Percentiles rank a stretch among this genome's conserved stretches.
Evolutionary conservation across 2,113 vertebrate genomes (phyloP).

Genomic region (Seriola dumerili): DNA sequence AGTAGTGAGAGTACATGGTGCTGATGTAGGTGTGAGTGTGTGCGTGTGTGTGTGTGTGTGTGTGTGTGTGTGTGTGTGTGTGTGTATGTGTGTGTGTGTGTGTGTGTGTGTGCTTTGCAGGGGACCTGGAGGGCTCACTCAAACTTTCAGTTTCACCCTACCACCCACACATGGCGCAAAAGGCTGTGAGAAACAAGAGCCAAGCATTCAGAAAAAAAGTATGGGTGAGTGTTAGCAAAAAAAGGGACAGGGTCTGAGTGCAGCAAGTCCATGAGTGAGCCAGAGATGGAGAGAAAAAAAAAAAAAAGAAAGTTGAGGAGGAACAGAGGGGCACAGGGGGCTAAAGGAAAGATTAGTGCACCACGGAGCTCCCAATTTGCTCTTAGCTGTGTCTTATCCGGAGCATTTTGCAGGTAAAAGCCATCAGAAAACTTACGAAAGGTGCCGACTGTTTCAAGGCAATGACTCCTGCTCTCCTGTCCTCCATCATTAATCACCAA

Average conservation of each 20-base stretch:
- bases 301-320: not conserved
- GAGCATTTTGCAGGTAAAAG: conserved; percentile 52
- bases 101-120: conserved; percentile 29
- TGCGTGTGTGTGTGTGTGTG: not conserved
- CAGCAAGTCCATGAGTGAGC: conserved; percentile 22
- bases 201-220: conserved; percentile 42
- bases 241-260: conserved; percentile 41
- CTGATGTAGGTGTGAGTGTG: conserved; percentile 25
- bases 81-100: conserved; percentile 16
- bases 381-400: conserved; percentile 51
- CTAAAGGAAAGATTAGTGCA: conserved; percentile 71
- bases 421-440: conserved; percentile 42
- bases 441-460: conserved; percentile 64
- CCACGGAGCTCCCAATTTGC: conserved; percentile 59
- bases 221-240: not conserved
- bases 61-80: conserved; percentile 18
- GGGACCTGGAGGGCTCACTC: conserved; percentile 63
- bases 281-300: not conserved
- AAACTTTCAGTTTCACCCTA: conserved; percentile 68
- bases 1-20: conserved; percentile 39
- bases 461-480: conserved; percentile 58
- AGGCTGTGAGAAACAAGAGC: conserved; percentile 65
- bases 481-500: conserved; percentile 75
- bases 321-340: conserved; percentile 46
- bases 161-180: conserved; percentile 61